These are phyloP conservation scores for Panzeria rudis DNA, from an alignment of 2,888 invertebrate species.

Conservation along the genomic window DNA sequence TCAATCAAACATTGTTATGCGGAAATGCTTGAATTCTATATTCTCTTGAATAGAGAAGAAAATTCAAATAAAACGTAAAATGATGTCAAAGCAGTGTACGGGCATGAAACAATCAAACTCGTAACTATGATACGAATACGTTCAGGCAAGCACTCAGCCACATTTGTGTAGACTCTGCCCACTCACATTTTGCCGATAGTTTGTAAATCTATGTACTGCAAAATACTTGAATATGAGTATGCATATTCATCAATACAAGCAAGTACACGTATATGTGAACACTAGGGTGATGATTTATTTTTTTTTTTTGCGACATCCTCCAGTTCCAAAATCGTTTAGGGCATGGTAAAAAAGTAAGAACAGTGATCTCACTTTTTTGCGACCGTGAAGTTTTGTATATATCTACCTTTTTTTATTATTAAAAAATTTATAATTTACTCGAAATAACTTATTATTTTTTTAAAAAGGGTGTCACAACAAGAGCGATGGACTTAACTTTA, in stretches of 20 bases:
- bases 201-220: constrained; percentile 3
- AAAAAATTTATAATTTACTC: too few species aligned
- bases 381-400: too few species aligned
- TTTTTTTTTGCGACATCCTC: too few species aligned
- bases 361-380: too few species aligned
- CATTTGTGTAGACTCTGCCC: neutral
- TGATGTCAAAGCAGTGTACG: constrained; percentile 41
- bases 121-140: neutral
- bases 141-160: neutral
- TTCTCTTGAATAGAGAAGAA: neutral
- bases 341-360: too few species aligned
- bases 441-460: too few species aligned
- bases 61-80: constrained; percentile 48
- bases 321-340: too few species aligned
- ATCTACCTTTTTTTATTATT: too few species aligned
- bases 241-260: neutral
- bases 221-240: neutral
- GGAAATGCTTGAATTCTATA: constrained; percentile 34
- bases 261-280: neutral
- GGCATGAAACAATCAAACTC: neutral
- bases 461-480: too few species aligned
- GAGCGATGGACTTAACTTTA: too few species aligned
- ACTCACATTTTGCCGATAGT: neutral
- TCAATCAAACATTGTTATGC: constrained; percentile 69
- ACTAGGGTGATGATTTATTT: neutral